A percentile compares a stretch with the other conserved stretches of the same genome.
phyloP scores from a whole-genome alignment of 1,140 invertebrate species.

The Propsilocerus akamusi region DNA sequence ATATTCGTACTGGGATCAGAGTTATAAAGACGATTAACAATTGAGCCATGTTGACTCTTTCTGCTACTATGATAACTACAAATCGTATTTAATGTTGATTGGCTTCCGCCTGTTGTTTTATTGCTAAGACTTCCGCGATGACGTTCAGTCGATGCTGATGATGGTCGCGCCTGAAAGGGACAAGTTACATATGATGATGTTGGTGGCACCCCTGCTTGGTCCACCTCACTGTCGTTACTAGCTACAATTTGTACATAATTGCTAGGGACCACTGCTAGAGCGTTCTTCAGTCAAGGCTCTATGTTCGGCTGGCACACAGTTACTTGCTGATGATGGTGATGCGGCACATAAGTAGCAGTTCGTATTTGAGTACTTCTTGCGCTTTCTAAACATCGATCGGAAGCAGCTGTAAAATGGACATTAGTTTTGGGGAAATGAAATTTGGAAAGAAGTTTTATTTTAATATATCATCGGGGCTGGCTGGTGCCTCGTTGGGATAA shows the following conservation, averaged over 20 bases:
- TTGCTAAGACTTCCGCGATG: slow-evolving; percentile 24
- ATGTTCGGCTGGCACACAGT: slow-evolving; percentile 23
- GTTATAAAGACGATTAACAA: not conserved
- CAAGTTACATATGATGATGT: not conserved
- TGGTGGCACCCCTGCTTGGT: not conserved
- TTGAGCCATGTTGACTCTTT: slow-evolving; percentile 16
- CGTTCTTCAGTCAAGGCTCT: slow-evolving; percentile 27
- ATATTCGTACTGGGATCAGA: not conserved
- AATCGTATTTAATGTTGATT: not conserved
- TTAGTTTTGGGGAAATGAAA: too few relatives aligned
- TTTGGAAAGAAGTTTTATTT: too few relatives aligned
- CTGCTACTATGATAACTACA: slow-evolving; percentile 10
- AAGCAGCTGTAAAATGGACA: slow-evolving; percentile 36
- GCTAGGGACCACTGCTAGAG: slow-evolving; percentile 22
- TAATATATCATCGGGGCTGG: too few relatives aligned
- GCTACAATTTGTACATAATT: slow-evolving; percentile 8
- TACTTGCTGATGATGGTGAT: slow-evolving; percentile 27
- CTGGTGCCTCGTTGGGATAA: too few relatives aligned
- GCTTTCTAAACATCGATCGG: slow-evolving; percentile 39
- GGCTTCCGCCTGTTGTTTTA: slow-evolving; percentile 22
- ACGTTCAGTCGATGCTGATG: slow-evolving; percentile 13
- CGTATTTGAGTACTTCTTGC: slow-evolving; percentile 24
- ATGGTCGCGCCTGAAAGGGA: slow-evolving; percentile 5
- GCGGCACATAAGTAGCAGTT: slow-evolving; percentile 25
- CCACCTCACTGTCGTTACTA: not conserved